Base-by-base conservation (phyloP, 2,113 vertebrate genomes). In the Anhinga rufa region DNA sequence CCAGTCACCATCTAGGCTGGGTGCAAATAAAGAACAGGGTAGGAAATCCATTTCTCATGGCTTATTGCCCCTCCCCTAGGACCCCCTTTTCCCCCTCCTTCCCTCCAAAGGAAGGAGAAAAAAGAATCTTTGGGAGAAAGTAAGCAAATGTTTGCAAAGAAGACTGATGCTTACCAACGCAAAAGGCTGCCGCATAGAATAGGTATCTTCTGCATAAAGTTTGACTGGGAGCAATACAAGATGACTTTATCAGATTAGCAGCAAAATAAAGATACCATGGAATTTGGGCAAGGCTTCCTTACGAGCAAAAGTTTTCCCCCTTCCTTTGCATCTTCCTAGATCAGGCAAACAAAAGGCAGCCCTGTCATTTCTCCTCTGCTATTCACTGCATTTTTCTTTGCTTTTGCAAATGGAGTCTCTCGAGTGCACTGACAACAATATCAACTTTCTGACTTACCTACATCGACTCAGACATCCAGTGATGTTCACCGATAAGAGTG, bases 401-500 rank as follows among this genome's bases (percentile, higher is more conserved):
- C 91, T 97, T 94, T 91, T 93, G 17, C 87, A 95, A 87, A 93
- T 19, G 70, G 75, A 93, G 93, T 94, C 79, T 98, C 97, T 98
- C 95, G 64, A 93, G 91, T 95, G 97, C 97, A 98, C 97, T 93
- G 0, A 75, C 69, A 92, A 68, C 90, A 85, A 10, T 9, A 91
- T 71, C 97, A 98, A 93, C 91, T 94, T 97, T 92, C 95, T 95
- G 97, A 97, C 98, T 98, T 98, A 98, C 98, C 98, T 97, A 97
- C 94, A 95, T 96, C 65, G 55, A 96, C 95, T 97, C 96, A 97
- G 96, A 96, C 98, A 98, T 87, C 96, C 98, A 98, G 97, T 98
- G 97, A 98, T 97, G 97, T 97, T 98, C 98, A 93, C 76, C 90
- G 81, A 94, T 97, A 99, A 98, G 99, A 98, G 90, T 95, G 88